Base-by-base conservation (phyloP, 2,888 invertebrate genomes). In the Euphydryas editha region DNA sequence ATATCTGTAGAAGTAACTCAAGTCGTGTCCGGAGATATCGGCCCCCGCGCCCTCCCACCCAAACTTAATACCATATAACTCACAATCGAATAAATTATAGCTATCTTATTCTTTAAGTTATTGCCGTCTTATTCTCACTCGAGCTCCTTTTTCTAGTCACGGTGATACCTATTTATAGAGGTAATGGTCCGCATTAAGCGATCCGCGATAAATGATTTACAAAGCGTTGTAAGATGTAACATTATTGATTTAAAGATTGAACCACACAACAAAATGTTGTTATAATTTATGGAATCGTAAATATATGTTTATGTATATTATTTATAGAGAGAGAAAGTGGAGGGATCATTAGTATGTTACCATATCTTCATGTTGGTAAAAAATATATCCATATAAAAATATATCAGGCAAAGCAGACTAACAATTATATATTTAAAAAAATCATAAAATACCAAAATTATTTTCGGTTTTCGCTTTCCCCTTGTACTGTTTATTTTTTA, bases 61-160 rank as follows among this genome's bases (percentile, higher is more conserved):
- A 82, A 86, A 86, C 85, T 85, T 87, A 83, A 86, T 87, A 84
- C 83, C 78, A 85, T 82, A 87, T 91, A 89, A 91, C 84, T 91
- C 89, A 87, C 85, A 79, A 78, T 79, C 78, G 85, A 85, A 87
- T 90, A 88, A 90, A 80, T 86, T 87, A 89, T 88, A 83, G 81
- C 84, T 80, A 81, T 84, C 83, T 85, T 86, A 86, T 86, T 84
- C 82, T 68, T 60, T 60, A 70, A 68, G 49, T 70, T 68, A 70
- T 70, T 70, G 68, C 70, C 57, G 67, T 70, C 62, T 82, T 83
- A 82, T 82, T 81, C 83, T 72, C 78, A 77, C 79, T 81, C 80
- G 81, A 86, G 85, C 84, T 85, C 82, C 82, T 79, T 71, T 72
- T 71, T 71, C 69, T 71, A 71, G 71, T 69, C 65, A 69, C 66